Conservation (phyloP, 2,113 vertebrate species). For the Sinosuthora webbiana region DNA sequence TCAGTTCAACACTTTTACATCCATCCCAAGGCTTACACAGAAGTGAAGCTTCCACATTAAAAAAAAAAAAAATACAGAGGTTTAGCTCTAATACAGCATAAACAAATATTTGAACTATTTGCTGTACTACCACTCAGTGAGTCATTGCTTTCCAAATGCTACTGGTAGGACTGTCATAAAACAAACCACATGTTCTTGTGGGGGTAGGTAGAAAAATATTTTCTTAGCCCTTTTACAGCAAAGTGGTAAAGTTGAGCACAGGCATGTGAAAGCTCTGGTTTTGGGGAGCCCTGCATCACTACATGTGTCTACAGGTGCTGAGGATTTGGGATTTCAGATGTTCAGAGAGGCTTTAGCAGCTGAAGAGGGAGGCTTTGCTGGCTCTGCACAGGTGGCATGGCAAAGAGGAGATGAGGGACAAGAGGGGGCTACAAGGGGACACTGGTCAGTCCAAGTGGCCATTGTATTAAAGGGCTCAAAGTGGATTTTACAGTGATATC, state of each 20-base stretch:
- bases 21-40: background rate
- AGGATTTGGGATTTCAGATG: background rate
- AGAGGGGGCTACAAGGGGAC: background rate
- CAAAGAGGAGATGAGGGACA: background rate
- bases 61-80: background rate
- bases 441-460: background rate
- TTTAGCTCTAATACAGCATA: background rate
- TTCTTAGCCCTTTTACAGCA: background rate
- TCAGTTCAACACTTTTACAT: background rate
- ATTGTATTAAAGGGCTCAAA: background rate
- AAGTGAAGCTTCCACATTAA: background rate
- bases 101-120: slow-evolving; percentile 15
- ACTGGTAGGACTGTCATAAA: background rate
- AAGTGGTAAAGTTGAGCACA: background rate
- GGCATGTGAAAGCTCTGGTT: background rate
- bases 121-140: background rate
- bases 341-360: background rate
- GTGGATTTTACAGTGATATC: background rate
- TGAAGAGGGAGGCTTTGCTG: background rate
- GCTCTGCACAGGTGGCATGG: background rate
- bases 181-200: slow-evolving; percentile 9
- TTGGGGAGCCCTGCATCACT: background rate
- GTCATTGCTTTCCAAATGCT: slow-evolving; percentile 32
- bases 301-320: background rate
- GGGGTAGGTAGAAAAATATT: slow-evolving; percentile 13